Conservation (phyloP, 2,797 vertebrate genomes). For the Ambastaia sidthimunki region DNA sequence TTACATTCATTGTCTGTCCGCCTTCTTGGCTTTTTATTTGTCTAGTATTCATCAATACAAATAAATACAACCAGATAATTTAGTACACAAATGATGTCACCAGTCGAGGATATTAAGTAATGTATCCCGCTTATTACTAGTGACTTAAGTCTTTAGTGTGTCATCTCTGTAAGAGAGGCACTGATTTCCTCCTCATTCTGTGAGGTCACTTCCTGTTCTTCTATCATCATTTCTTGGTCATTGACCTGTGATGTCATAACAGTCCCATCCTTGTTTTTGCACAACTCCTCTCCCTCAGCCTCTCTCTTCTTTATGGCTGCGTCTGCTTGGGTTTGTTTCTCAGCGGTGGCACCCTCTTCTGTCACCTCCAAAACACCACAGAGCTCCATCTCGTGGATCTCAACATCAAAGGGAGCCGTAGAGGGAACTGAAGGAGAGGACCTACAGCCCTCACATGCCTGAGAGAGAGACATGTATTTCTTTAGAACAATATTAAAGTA, state of each 20-base stretch:
- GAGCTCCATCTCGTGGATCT: conserved; percentile 86
- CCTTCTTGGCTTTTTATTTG: conserved; percentile 43
- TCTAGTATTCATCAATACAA: conserved; percentile 60
- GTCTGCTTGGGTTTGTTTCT: conserved; percentile 64
- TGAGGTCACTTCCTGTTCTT: conserved; percentile 61
- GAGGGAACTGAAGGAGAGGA: conserved; percentile 66
- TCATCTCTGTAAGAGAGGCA: conserved; percentile 57
- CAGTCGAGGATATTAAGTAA: background rate
- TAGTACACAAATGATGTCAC: conserved; percentile 30
- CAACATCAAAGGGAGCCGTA: conserved; percentile 77
- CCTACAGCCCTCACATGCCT: conserved; percentile 85
- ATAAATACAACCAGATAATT: conserved; percentile 68
- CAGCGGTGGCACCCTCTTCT: conserved; percentile 64
- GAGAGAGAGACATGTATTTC: conserved; percentile 20
- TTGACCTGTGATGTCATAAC: conserved; percentile 38
- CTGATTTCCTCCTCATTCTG: conserved; percentile 48
- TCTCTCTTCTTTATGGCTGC: conserved; percentile 68
- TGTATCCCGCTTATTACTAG: conserved; percentile 21
- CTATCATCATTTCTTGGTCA: conserved; percentile 65
- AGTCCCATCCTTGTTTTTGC: conserved; percentile 49
- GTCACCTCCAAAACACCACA: conserved; percentile 76
- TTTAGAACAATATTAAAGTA: background rate
- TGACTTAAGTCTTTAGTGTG: conserved; percentile 54
- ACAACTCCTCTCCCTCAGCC: conserved; percentile 20
- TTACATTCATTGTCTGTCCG: conserved; percentile 66